Evolutionary conservation across 2,113 vertebrate species (phyloP).

Genomic region (Entomyzon cyanotis): DNA sequence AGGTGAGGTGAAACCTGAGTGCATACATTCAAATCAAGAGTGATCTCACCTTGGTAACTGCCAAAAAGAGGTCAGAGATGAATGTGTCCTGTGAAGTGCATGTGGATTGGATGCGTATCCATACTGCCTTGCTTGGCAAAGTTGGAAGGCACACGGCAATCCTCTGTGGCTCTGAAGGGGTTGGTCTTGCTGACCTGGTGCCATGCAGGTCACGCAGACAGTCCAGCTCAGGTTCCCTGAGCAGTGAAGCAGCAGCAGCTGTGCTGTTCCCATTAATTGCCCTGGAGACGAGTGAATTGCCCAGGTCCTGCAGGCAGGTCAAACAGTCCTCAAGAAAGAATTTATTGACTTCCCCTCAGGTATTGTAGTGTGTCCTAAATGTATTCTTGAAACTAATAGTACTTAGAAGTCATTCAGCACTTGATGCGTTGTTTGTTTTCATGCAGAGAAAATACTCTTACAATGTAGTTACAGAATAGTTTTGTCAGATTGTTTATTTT

Average conservation of each 20-base stretch:
- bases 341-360: background rate
- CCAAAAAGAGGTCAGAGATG: background rate
- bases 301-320: background rate
- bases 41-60: background rate
- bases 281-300: background rate
- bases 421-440: background rate
- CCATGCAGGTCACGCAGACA: background rate
- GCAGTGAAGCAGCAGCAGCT: background rate
- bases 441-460: background rate
- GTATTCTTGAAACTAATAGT: background rate
- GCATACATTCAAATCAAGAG: background rate
- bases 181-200: fast-evolving
- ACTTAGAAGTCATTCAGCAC: background rate
- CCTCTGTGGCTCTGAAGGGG: background rate
- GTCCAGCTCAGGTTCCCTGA: background rate
- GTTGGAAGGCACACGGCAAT: fast-evolving
- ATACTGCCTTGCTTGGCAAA: fast-evolving
- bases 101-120: fast-evolving
- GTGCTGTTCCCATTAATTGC: background rate
- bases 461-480: background rate
- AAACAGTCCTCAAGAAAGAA: background rate
- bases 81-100: background rate
- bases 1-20: background rate
- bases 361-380: background rate
- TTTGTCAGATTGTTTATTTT: background rate